Conservation (phyloP, 2,888 invertebrate genomes). For the Nezara viridula region DNA sequence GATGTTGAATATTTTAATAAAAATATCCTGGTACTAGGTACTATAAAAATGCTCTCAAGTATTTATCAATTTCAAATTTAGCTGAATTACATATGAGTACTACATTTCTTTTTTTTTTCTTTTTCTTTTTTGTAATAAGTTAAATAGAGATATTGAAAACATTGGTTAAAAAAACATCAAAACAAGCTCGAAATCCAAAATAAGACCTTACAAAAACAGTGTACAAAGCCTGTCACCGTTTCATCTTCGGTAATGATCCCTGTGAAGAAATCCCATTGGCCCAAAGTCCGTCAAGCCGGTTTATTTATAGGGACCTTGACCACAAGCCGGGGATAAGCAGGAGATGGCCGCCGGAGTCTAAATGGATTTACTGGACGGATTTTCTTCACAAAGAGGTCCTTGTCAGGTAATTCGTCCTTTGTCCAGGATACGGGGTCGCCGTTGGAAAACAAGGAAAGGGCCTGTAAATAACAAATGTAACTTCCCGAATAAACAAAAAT, state of each 20-base stretch:
- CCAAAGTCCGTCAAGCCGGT: background rate
- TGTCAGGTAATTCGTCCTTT: slow-evolving; percentile 2
- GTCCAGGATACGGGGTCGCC: background rate
- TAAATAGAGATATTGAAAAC: too few relatives aligned
- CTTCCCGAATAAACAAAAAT: background rate
- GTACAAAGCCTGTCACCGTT: background rate
- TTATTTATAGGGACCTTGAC: background rate
- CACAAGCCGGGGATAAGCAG: background rate
- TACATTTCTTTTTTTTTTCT: too few relatives aligned
- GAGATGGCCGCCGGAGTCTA: background rate
- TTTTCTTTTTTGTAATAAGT: too few relatives aligned
- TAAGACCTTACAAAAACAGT: background rate
- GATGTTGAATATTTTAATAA: too few relatives aligned
- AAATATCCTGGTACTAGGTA: too few relatives aligned
- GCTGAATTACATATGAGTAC: too few relatives aligned
- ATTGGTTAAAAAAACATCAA: too few relatives aligned
- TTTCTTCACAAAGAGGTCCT: background rate
- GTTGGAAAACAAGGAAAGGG: background rate
- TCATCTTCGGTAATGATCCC: background rate
- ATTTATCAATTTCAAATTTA: too few relatives aligned
- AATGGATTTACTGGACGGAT: background rate
- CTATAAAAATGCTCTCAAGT: too few relatives aligned
- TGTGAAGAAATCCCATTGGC: background rate
- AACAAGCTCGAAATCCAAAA: background rate
- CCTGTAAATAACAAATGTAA: background rate